Conservation (phyloP, 2,888 invertebrate genomes). For the Pollenia labialis region DNA sequence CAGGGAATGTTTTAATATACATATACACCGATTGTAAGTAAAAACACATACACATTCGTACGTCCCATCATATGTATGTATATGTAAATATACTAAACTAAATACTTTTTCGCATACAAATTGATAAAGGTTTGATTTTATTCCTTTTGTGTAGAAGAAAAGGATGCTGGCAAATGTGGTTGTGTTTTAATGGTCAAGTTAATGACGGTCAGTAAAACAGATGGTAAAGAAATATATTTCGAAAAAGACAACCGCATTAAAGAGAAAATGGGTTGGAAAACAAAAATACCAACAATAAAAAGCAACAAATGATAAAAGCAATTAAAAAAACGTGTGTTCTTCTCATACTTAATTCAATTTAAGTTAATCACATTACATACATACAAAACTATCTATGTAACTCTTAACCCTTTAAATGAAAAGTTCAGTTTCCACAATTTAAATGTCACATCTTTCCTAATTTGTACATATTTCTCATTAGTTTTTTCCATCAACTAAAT, state of each 20-base stretch:
- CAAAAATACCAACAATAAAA: slow-evolving; percentile 14
- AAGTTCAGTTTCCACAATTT: not conserved
- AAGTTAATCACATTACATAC: slow-evolving; percentile 1
- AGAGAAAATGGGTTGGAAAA: slow-evolving; percentile 57
- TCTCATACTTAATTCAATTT: slow-evolving; percentile 31
- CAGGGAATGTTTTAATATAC: not conserved
- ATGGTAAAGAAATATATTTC: slow-evolving; percentile 50
- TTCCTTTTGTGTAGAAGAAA: slow-evolving; percentile 20
- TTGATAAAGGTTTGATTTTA: slow-evolving; percentile 45
- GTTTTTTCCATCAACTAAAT: not conserved
- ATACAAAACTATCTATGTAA: not conserved
- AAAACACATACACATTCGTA: not conserved
- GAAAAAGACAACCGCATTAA: slow-evolving; percentile 55
- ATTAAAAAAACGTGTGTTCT: slow-evolving; percentile 69
- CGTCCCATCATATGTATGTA: not conserved
- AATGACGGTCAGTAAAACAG: slow-evolving; percentile 66
- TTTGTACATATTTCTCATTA: too few relatives aligned
- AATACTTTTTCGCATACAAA: slow-evolving; percentile 3
- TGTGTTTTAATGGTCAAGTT: slow-evolving; percentile 59
- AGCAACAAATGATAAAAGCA: slow-evolving; percentile 69
- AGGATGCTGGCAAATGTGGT: slow-evolving; percentile 35
- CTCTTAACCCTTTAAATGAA: not conserved
- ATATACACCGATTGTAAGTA: not conserved
- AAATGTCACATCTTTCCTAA: too few relatives aligned
- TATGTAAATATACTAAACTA: not conserved